phyloP scores from a whole-genome alignment of 1,140 invertebrate genomes.

The Zophobas morio region DNA sequence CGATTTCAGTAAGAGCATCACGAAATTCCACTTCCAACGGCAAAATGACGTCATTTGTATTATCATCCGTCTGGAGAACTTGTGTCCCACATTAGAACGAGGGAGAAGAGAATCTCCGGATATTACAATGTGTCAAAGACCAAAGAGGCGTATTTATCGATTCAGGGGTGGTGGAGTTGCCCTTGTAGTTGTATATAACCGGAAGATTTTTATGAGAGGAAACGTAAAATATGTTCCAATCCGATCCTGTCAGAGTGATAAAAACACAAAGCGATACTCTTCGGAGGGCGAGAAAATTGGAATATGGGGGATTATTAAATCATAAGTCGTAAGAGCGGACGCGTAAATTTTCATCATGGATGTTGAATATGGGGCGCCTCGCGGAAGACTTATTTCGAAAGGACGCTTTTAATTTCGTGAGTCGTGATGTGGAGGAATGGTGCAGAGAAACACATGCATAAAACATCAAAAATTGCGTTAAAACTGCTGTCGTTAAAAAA shows the following conservation, averaged over 20 bases:
- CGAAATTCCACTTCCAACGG: not conserved
- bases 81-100: conserved; percentile 1
- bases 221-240: conserved; percentile 14
- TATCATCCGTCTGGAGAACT: not conserved
- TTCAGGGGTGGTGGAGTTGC: too few species aligned
- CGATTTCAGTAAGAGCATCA: not conserved
- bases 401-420: too few species aligned
- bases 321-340: not conserved
- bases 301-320: not conserved
- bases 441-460: too few species aligned
- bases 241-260: not conserved
- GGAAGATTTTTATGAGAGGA: conserved; percentile 14
- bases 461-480: too few species aligned
- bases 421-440: too few species aligned
- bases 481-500: too few species aligned
- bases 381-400: too few species aligned
- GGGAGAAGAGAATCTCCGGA: not conserved
- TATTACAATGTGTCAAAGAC: conserved; percentile 14
- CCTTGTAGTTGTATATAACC: not conserved
- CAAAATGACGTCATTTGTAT: not conserved
- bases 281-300: not conserved
- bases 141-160: not conserved
- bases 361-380: too few species aligned
- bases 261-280: conserved; percentile 14
- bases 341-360: too few species aligned